These are phyloP conservation scores for Rhaphigaster nebulosa DNA, from an alignment of 2,888 invertebrate species.

Conservation along the genomic window DNA sequence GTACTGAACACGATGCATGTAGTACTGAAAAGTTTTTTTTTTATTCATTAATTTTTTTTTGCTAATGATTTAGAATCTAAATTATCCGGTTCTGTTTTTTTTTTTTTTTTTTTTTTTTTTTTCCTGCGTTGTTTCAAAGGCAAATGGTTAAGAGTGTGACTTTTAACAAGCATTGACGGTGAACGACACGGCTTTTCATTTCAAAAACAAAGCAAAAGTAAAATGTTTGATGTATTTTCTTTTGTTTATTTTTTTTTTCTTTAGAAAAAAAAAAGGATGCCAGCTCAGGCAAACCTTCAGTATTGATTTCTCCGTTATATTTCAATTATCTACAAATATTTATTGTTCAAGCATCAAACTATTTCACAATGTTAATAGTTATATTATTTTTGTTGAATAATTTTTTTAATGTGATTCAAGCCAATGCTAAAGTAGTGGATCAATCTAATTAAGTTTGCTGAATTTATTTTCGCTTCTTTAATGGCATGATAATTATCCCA, in stretches of 20 bases:
- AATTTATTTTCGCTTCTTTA: too few species aligned
- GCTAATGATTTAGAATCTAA: neutral
- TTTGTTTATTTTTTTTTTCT: neutral
- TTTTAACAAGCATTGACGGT: neutral
- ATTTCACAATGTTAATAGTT: too few species aligned
- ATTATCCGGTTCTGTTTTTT: neutral
- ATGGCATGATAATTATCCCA: too few species aligned
- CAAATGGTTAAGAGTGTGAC: neutral
- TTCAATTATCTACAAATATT: neutral
- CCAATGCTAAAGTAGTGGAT: too few species aligned
- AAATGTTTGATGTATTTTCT: neutral
- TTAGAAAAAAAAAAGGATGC: neutral
- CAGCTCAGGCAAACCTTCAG: neutral
- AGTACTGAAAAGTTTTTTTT: neutral
- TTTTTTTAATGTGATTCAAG: too few species aligned
- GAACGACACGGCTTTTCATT: neutral
- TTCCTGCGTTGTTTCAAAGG: neutral
- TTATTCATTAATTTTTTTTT: neutral
- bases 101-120: neutral
- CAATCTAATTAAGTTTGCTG: too few species aligned
- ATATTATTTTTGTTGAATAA: too few species aligned
- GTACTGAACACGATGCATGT: neutral
- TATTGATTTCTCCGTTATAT: neutral
- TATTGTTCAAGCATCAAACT: too few species aligned
- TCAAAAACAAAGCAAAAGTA: neutral